phyloP scores from a whole-genome alignment of 2,797 vertebrate genomes.

The Tolypeutes matacus region DNA sequence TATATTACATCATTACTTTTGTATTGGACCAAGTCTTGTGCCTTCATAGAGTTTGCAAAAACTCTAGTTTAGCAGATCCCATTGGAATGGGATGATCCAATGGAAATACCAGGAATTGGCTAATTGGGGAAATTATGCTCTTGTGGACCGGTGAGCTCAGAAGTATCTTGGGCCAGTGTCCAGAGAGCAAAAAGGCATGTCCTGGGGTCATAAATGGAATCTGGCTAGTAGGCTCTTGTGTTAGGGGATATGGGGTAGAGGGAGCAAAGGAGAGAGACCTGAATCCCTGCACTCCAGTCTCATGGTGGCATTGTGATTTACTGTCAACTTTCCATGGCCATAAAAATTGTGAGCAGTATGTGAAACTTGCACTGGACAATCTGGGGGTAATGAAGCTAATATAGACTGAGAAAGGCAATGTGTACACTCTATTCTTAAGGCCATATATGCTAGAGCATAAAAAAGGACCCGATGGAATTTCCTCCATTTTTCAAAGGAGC shows the following conservation, averaged over 20 bases:
- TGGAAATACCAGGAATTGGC: background rate
- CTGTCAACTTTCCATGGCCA: background rate
- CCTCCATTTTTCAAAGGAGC: background rate
- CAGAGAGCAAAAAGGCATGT: background rate
- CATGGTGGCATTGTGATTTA: background rate
- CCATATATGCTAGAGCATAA: background rate
- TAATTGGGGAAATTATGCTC: background rate
- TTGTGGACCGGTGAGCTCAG: background rate
- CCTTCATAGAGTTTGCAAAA: background rate
- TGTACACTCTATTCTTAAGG: background rate
- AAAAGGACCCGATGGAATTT: background rate
- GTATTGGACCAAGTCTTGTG: background rate
- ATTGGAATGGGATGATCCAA: background rate
- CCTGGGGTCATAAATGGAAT: background rate
- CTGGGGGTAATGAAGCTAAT: background rate
- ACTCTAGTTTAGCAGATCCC: background rate
- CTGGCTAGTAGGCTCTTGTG: background rate
- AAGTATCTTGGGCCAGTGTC: background rate
- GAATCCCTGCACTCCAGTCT: background rate
- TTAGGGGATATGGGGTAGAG: too few species aligned
- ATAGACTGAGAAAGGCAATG: background rate
- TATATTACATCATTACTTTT: background rate
- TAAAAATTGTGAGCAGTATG: background rate
- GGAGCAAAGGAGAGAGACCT: background rate
- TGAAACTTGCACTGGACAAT: background rate